These are phyloP conservation scores for Euura lappo DNA, from an alignment of 1,140 invertebrate genomes.

Conservation along the genomic window DNA sequence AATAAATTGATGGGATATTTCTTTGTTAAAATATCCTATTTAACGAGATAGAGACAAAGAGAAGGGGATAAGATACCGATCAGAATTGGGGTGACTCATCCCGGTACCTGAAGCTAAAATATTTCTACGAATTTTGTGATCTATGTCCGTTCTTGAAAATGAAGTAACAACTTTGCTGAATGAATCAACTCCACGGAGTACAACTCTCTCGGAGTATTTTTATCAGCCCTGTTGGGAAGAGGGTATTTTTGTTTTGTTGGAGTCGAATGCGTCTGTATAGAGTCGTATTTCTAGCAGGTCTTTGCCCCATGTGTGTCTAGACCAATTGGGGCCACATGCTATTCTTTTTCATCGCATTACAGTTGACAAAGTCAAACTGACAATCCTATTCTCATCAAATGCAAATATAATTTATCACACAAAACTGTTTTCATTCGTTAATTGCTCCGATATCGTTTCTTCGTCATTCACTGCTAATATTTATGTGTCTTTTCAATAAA, in stretches of 20 bases:
- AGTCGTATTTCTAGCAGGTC: neutral
- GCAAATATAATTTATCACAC: neutral
- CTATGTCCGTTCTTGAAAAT: neutral
- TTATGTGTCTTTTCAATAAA: too few relatives aligned
- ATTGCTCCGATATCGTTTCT: too few relatives aligned
- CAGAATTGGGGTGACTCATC: neutral
- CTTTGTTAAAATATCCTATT: neutral
- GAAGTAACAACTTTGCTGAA: neutral
- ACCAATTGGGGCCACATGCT: neutral
- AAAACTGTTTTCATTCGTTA: neutral
- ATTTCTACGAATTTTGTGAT: neutral
- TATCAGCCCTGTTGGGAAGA: neutral
- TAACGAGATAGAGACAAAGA: neutral
- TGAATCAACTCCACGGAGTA: neutral
- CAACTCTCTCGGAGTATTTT: neutral
- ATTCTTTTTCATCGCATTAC: slow-evolving; percentile 1
- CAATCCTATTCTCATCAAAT: neutral
- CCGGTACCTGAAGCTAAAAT: neutral
- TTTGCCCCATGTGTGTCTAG: neutral
- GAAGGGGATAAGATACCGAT: too few relatives aligned
- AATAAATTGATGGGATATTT: too few relatives aligned
- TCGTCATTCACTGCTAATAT: too few relatives aligned
- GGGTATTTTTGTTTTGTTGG: neutral
- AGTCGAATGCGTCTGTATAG: neutral
- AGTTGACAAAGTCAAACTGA: neutral